Conservation (phyloP, 2,888 invertebrate genomes). For the Physocephala rufipes region DNA sequence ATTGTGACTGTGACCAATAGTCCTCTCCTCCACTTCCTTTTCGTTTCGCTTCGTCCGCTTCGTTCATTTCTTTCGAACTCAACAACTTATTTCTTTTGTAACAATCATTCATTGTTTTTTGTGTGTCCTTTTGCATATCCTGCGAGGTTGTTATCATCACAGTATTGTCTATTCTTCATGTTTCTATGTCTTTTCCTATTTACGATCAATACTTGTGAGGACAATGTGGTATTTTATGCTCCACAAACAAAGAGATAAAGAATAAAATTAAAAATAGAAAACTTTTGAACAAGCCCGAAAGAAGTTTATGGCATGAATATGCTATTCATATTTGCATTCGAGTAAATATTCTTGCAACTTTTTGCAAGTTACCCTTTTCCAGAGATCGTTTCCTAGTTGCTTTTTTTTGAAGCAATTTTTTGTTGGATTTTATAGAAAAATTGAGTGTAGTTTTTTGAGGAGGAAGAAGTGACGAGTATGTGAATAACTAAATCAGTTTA, state of each 20-base stretch:
- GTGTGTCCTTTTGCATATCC: constrained; percentile 26
- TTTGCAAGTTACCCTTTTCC: constrained; percentile 1
- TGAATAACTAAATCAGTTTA: constrained; percentile 26
- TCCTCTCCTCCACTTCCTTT: too few relatives aligned
- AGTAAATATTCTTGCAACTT: constrained; percentile 24
- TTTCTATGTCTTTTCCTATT: constrained; percentile 24
- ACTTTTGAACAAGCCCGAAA: neutral
- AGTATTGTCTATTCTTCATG: too few relatives aligned
- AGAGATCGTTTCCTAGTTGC: neutral
- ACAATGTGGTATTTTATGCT: too few relatives aligned
- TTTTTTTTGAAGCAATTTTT: neutral
- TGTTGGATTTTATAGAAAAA: neutral
- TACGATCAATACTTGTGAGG: constrained; percentile 27
- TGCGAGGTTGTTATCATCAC: neutral
- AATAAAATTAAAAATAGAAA: constrained; percentile 32
- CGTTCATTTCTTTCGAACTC: too few relatives aligned
- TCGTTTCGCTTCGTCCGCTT: too few relatives aligned
- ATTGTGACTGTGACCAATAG: too few relatives aligned
- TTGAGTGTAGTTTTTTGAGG: neutral
- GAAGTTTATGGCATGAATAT: neutral
- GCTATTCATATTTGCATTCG: constrained; percentile 32
- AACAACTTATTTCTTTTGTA: too few relatives aligned
- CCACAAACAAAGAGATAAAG: too few relatives aligned
- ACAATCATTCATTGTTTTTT: constrained; percentile 1
- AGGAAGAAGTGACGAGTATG: too few relatives aligned